Evolutionary conservation across 2,113 vertebrate species (phyloP).

Genomic region (Erpornis zantholeuca): DNA sequence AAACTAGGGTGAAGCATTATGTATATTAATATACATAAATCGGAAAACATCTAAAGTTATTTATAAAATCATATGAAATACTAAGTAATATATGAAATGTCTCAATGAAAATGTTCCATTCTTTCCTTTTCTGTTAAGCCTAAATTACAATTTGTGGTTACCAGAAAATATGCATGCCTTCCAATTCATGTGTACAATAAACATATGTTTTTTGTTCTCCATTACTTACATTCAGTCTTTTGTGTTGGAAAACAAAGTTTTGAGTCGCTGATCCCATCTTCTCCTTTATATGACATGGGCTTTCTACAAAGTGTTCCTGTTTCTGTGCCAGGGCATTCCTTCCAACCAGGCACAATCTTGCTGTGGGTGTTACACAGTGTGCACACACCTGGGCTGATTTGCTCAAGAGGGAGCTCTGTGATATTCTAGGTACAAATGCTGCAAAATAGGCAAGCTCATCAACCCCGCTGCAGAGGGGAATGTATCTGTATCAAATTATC

Average conservation of each 20-base stretch:
- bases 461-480: neutral
- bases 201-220: neutral
- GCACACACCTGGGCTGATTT: neutral
- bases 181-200: neutral
- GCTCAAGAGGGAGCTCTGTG: neutral
- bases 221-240: neutral
- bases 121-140: neutral
- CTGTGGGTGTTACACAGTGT: neutral
- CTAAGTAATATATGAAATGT: neutral
- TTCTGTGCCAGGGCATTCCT: neutral
- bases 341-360: neutral
- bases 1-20: neutral
- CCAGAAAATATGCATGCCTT: neutral
- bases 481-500: neutral
- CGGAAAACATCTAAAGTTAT: neutral
- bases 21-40: neutral
- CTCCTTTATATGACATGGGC: neutral
- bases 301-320: neutral
- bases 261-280: neutral
- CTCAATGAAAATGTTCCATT: neutral
- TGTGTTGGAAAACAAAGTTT: neutral
- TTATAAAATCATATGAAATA: neutral
- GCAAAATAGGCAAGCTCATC: neutral
- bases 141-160: neutral
- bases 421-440: neutral